Evolutionary conservation across 2,888 invertebrate species (phyloP).

Genomic region (Julus scanicus): DNA sequence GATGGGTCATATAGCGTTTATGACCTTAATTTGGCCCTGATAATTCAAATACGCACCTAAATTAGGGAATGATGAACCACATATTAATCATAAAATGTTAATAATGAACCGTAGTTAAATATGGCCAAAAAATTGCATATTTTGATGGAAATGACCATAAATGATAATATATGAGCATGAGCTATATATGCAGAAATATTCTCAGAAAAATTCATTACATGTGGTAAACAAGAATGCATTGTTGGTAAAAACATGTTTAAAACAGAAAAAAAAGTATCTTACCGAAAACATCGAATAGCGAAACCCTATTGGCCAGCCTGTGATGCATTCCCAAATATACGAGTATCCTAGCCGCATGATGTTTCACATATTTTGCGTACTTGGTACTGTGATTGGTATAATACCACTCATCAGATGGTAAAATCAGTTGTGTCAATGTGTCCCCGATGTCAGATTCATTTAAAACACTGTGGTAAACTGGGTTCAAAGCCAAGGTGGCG

Average conservation of each 20-base stretch:
- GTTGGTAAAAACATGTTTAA: background rate
- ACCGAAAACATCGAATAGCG: conserved; percentile 72
- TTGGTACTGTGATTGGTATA: conserved; percentile 76
- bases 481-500: conserved; percentile 72
- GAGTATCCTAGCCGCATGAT: conserved; percentile 74
- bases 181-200: too few relatives aligned
- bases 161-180: too few relatives aligned
- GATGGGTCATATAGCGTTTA: too few relatives aligned
- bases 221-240: too few relatives aligned
- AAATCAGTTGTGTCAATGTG: conserved; percentile 72
- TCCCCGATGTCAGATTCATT: conserved; percentile 73
- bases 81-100: too few relatives aligned
- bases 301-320: conserved; percentile 72
- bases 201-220: too few relatives aligned
- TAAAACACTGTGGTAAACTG: conserved; percentile 70
- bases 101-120: too few relatives aligned
- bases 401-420: conserved; percentile 77
- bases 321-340: conserved; percentile 75
- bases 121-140: too few relatives aligned
- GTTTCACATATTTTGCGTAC: conserved; percentile 74
- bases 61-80: too few relatives aligned
- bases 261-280: conserved; percentile 43
- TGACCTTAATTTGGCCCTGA: too few relatives aligned
- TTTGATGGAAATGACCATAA: too few relatives aligned
- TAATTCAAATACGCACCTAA: too few relatives aligned